Percentiles rank a stretch among this genome's conserved stretches.
Conservation (phyloP, 92 coral and sea anemone species). For the Zoanthus solanderi region DNA sequence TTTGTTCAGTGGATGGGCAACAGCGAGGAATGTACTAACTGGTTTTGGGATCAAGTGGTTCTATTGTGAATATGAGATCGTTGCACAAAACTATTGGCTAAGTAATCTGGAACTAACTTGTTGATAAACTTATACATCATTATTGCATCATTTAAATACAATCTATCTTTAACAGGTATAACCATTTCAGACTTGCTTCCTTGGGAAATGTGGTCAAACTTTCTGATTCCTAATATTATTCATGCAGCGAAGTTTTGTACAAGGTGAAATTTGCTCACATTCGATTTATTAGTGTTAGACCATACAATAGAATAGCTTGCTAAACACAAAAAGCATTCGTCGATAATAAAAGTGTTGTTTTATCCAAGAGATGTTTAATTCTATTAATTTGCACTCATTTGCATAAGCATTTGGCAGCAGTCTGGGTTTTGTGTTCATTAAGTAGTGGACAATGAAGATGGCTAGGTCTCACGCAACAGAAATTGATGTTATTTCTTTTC, state of each 20-base stretch:
- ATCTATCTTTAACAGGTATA: background rate
- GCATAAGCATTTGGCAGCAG: background rate
- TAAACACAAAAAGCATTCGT: conserved; percentile 43
- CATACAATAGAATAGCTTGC: conserved; percentile 37
- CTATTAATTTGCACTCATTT: conserved; percentile 41
- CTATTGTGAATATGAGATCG: background rate
- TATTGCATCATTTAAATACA: background rate
- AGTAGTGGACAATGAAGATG: too few species aligned
- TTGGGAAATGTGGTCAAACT: conserved; percentile 53
- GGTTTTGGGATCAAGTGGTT: conserved; percentile 41
- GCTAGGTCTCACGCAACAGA: too few species aligned
- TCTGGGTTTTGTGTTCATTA: background rate
- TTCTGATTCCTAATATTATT: conserved; percentile 5
- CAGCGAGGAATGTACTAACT: conserved; percentile 45
- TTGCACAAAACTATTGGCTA: conserved; percentile 24
- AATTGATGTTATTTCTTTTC: background rate
- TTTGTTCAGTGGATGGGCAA: conserved; percentile 48
- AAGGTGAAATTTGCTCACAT: conserved; percentile 21
- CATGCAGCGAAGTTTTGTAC: conserved; percentile 46
- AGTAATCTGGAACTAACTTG: conserved; percentile 7
- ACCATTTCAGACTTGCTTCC: conserved; percentile 38
- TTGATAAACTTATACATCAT: conserved; percentile 51
- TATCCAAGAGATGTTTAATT: conserved; percentile 41
- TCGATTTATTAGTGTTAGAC: conserved; percentile 34
- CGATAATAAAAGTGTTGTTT: conserved; percentile 14